Evolutionary conservation across 2,113 vertebrate genomes (phyloP), one percentile per base, ranked within the genome.

Genomic region (Malaclemys terrapin): DNA sequence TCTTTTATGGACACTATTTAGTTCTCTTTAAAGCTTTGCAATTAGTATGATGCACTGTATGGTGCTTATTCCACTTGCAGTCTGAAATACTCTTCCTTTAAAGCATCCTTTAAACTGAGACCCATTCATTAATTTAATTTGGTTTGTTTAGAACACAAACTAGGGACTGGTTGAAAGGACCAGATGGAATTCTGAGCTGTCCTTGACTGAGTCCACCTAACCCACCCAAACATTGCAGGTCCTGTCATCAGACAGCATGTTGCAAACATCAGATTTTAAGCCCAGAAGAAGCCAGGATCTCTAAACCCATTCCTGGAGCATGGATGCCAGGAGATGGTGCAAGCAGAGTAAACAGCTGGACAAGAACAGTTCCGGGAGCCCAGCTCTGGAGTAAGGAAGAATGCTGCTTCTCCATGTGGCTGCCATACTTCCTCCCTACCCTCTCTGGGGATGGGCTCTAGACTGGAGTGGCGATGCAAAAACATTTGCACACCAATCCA

Each of bases 401-500:
- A 50, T 1, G 1, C 1, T 84, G 13, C 25, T 82, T 53, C 3
- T 72, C 35, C 19, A 5, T 72, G 29, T 5, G 35, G 0, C 69
- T 42, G 7, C 11, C 80, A 80, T 9, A 29, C 80, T 56, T 82
- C 80, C 52, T 82, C n/a, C 24, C 22, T 45, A 17, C 59, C 35
- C 27, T 52, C 17, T 5, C 49, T 59, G 24, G 83, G 38, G 49
- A 75, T 65, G 84, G 52, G 92, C 10, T 42, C 27, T 38, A 14
- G 49, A 3, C 22, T 27, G 35, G 76, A 29, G n/a, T 14, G 11
- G 29, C 13, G 59, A 31, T 56, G 52, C 62, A 82, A 27, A 83
- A 45, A 8, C 0, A 0, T 19, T 11, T 62, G 59, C 59, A 62
- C 25, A 31, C 29, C 22, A 17, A 12, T 81, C 59, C 22, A 7